Percentiles rank a stretch among this genome's conserved stretches.
phyloP scores from a whole-genome alignment of 2,888 invertebrate genomes.

The Synergus japonicus region DNA sequence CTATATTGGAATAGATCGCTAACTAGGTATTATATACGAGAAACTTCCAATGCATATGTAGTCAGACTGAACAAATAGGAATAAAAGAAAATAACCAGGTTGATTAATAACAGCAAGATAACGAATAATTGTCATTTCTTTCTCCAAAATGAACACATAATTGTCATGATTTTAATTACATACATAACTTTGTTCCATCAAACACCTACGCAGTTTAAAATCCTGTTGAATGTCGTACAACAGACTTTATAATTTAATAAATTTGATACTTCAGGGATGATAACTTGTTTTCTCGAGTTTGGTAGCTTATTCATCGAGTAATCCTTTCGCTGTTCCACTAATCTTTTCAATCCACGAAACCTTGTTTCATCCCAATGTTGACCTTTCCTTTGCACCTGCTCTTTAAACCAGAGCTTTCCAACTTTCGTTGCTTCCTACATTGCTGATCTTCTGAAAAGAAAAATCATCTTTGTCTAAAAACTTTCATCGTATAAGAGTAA shows the following conservation, averaged over 20 bases:
- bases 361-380: constrained; percentile 3
- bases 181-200: not conserved
- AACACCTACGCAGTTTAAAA: not conserved
- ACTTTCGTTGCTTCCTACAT: not conserved
- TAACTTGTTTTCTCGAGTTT: not conserved
- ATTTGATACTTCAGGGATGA: not conserved
- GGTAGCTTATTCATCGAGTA: too few relatives aligned
- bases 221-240: not conserved
- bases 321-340: not conserved
- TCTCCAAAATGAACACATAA: not conserved
- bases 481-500: not conserved
- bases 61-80: constrained; percentile 9
- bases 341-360: not conserved
- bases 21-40: constrained; percentile 1
- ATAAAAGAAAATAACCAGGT: constrained; percentile 12
- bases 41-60: not conserved
- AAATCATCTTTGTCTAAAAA: not conserved
- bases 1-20: not conserved
- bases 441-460: not conserved
- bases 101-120: constrained; percentile 11
- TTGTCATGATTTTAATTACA: constrained; percentile 9
- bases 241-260: not conserved
- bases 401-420: not conserved
- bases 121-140: not conserved
- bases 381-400: constrained; percentile 1